Percentiles rank a stretch among this genome's conserved stretches.
phyloP scores from a whole-genome alignment of 2,888 invertebrate species.

The Pterostichus madidus region DNA sequence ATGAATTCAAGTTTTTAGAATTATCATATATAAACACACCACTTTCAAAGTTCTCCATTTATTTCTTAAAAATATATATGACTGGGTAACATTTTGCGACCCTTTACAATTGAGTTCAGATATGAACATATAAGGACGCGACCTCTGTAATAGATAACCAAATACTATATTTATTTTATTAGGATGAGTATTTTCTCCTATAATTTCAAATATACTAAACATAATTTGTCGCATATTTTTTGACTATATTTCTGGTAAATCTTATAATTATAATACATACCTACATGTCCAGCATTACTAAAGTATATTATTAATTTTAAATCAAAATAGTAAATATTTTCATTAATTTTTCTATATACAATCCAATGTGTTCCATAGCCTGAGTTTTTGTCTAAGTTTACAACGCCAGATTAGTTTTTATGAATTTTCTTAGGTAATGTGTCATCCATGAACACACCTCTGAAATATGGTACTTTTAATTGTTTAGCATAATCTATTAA shows the following conservation, averaged over 20 bases:
- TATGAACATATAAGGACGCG: no score
- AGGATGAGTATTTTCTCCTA: no score
- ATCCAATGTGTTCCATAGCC: background rate
- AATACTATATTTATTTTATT: no score
- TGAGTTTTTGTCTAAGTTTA: background rate
- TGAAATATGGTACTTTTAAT: no score
- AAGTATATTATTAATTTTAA: background rate
- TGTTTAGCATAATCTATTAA: no score
- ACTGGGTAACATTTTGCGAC: no score
- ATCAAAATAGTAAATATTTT: background rate
- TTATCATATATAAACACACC: background rate
- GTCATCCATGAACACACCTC: no score
- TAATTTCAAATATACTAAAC: background rate
- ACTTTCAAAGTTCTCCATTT: background rate
- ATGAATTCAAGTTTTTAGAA: background rate
- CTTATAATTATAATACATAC: background rate
- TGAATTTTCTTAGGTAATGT: background rate
- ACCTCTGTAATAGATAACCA: no score
- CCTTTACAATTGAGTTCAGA: background rate
- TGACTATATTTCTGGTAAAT: background rate
- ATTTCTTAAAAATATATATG: background rate
- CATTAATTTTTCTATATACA: background rate
- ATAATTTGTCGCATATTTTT: background rate
- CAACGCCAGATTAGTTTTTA: background rate
- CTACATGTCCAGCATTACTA: background rate